Evolutionary conservation across 2,888 invertebrate species (phyloP).

Genomic region (Scaptomyza reducta): DNA sequence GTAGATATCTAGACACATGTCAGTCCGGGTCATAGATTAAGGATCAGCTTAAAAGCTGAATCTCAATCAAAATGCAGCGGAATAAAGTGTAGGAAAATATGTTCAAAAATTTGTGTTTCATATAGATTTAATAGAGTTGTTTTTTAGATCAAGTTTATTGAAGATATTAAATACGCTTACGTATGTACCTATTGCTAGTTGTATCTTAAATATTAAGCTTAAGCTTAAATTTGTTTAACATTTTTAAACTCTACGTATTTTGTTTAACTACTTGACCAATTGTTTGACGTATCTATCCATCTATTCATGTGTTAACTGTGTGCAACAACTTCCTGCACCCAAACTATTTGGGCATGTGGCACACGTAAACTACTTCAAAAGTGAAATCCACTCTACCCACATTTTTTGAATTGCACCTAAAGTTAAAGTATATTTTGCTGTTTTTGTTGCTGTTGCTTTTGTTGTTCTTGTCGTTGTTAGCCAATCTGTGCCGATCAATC

Average conservation of each 20-base stretch:
- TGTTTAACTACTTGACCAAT: too few relatives aligned
- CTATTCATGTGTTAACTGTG: constrained; percentile 43
- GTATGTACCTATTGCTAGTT: too few relatives aligned
- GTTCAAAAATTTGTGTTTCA: too few relatives aligned
- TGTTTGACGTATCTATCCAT: constrained; percentile 27
- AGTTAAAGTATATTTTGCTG: constrained; percentile 33
- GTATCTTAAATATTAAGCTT: too few relatives aligned
- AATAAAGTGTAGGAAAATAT: too few relatives aligned
- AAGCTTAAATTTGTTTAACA: too few relatives aligned
- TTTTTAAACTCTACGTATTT: too few relatives aligned
- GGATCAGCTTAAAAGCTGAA: neutral
- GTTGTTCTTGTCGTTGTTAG: constrained; percentile 1
- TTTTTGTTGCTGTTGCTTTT: constrained; percentile 9
- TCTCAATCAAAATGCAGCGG: too few relatives aligned
- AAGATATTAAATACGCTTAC: neutral
- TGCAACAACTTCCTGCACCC: constrained; percentile 43
- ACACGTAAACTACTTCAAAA: constrained; percentile 36
- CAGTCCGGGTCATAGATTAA: neutral
- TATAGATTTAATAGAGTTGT: neutral
- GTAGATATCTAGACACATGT: neutral
- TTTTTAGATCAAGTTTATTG: neutral
- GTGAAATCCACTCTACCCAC: neutral
- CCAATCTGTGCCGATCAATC: constrained; percentile 55
- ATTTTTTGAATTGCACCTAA: constrained; percentile 25
- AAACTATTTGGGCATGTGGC: constrained; percentile 23